These are phyloP conservation scores for Mixornis gularis DNA, from an alignment of 2,113 vertebrate species.

Conservation along the genomic window DNA sequence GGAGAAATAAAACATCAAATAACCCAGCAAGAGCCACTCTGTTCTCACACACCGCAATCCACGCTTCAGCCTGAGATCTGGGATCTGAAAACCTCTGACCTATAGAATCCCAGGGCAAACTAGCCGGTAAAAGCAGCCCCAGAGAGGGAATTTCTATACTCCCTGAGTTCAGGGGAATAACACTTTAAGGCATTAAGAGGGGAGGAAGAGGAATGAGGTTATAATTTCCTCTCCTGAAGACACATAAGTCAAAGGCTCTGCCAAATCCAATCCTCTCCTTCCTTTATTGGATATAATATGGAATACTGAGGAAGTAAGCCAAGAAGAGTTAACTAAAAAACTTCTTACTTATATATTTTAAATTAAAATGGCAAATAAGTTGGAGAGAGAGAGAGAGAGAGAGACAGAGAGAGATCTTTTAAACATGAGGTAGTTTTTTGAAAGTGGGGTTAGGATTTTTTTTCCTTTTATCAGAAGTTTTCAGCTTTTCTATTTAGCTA, in stretches of 20 bases:
- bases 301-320: not conserved
- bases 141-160: too few relatives aligned
- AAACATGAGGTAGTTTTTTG: not conserved
- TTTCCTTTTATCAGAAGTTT: not conserved
- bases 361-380: not conserved
- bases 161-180: not conserved
- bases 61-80: too few relatives aligned
- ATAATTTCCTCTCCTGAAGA: not conserved
- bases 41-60: too few relatives aligned
- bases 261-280: not conserved
- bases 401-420: not conserved
- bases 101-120: too few relatives aligned
- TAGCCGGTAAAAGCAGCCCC: too few relatives aligned
- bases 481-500: not conserved
- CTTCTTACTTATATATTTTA: not conserved
- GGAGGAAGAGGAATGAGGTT: not conserved
- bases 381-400: not conserved
- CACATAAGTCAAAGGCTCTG: not conserved
- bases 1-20: too few relatives aligned
- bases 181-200: not conserved
- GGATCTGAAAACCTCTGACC: too few relatives aligned
- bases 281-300: not conserved
- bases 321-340: not conserved
- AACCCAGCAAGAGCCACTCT: too few relatives aligned
- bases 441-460: rapidly evolving